Base-by-base conservation (phyloP, 2,888 invertebrate species). In the Xylota segnis region DNA sequence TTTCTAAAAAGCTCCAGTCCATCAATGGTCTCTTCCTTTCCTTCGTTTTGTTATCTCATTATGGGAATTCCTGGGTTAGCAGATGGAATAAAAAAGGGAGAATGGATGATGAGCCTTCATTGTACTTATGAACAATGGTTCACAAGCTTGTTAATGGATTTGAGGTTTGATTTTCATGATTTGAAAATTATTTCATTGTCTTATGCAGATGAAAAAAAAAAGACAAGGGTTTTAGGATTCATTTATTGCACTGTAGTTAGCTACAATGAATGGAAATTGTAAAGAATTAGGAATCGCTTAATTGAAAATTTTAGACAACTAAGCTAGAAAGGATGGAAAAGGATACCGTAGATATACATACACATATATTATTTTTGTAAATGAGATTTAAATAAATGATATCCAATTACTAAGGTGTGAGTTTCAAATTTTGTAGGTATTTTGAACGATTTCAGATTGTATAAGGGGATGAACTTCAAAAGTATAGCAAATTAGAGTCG, bases 141-240 rank as follows among this genome's bases (percentile, higher is more conserved):
- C 47, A 59, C 71, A 59, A 66, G 59, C 34, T 65, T 58, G 52
- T 77, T 83, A 83, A 83, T 83, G 83, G 66, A 66, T 66, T 83
- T 63, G 58, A 47, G 68, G 56, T 82, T 76, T 77, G 52, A 72
- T 77, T 77, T 83, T 45, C 58, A 77, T 72, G 76, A 76, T 71
- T 82, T 59, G 50, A 77, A 82, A 76, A 76, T 76, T 27, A 71
- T 77, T 71, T 59, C 59, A 68, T 72, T 83, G 63, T 77, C 61
- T 63, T 32, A 16, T 40, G 32, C 14, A 50, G 59, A 16, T 43
- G 32, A 16, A 18, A 14, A 70, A n/a, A 18, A 18, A 70, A 71
- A 52, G 37, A 2, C 50, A 45, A 61, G 29, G 29, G n/a, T 32
- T 45, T n/a, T 27, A 18, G 50, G 32, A 18, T 18, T 5, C 7